Evolutionary conservation across 2,888 invertebrate species (phyloP), one percentile per base, ranked within the genome.

Genomic region (Cryptocephalus primarius): DNA sequence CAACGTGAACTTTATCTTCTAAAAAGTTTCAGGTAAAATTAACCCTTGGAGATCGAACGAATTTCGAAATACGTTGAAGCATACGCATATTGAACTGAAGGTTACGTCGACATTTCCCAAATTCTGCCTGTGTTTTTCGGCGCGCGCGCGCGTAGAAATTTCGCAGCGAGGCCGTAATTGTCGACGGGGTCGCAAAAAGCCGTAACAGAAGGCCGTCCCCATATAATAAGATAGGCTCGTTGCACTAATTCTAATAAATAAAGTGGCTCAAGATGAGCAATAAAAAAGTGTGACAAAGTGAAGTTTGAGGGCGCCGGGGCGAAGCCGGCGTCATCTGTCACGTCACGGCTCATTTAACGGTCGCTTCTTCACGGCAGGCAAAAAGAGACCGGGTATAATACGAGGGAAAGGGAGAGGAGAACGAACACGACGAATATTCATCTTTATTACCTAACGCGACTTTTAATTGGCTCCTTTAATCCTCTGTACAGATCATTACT

Each of bases 391-490:
- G 40, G 40, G 31, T 40, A 31, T 9, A 40, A 40, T 22, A 31
- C n/a, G 11, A 40, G 57, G 12, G 32, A 42, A 58, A 54, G 56
- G 53, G 57, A 53, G 52, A 51, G 48, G 45, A 47, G 50, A 55
- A 56, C 55, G 57, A 54, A 53, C 50, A 54, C 48, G 55, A 57
- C 56, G 60, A 62, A 62, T 64, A 64, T 64, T 61, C 62, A 61
- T 64, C 64, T 63, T 63, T 64, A 64, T 64, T 63, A 62, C 61
- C 55, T 58, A 58, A 56, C 54, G 55, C 58, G 58, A 63, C 60
- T 65, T 64, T 64, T 65, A 64, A 65, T 64, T 64, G 62, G 56
- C 55, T 59, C 59, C 60, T 58, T 58, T 62, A 62, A 62, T 62
- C 57, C 56, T 50, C 53, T 54, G 56, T 58, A 57, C 59, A 59